Evolutionary conservation across 23 tunicate species (phyloP), one percentile per base, ranked within the genome.

Genomic region (Styela clava): DNA sequence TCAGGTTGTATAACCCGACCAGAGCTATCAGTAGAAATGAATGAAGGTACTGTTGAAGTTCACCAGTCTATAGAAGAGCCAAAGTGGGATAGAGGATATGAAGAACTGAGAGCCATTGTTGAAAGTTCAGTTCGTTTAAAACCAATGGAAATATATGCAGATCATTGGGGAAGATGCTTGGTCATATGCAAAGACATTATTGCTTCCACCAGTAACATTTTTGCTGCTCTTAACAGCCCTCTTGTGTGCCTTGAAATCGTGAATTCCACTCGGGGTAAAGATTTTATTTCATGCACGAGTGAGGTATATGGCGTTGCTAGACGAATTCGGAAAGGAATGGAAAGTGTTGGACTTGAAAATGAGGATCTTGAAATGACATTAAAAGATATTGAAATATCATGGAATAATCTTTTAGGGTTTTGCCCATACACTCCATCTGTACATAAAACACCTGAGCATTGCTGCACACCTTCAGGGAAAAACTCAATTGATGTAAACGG

Each of bases 371-470:
- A 78, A 64, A 62, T 33, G 35, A 63, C 79, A 7, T 73, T 74
- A 31, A 88, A 88, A 69, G 87, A 88, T 62, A 88, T 88, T 70
- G 87, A 88, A 69, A 63, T 88, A 32, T 74, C 87, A 29, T 88
- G 93, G 93, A 79, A 88, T 63, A 88, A 88, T 52, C 63, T 88
- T 32, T 73, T 88, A n/a, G 78, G 84, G 20, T 88, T 88, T 72
- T 88, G 87, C 35, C 85, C 93, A 18, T 65, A 78, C 67, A 68
- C 74, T 21, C 84, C 93, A 1, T 76, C 81, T 25, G 81, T 76
- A 29, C 81, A 76, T 29, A 76, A 76, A 52, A 76, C 81, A 25
- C 81, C 81, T 26, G 81, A 76, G 30, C 81, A 76, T 31, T 67
- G 71, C 24, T 18, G 31, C 22, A 0, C 31, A 18, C 22, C 71